Base-by-base conservation (phyloP, 2,113 vertebrate genomes). In the Pao palembangensis region DNA sequence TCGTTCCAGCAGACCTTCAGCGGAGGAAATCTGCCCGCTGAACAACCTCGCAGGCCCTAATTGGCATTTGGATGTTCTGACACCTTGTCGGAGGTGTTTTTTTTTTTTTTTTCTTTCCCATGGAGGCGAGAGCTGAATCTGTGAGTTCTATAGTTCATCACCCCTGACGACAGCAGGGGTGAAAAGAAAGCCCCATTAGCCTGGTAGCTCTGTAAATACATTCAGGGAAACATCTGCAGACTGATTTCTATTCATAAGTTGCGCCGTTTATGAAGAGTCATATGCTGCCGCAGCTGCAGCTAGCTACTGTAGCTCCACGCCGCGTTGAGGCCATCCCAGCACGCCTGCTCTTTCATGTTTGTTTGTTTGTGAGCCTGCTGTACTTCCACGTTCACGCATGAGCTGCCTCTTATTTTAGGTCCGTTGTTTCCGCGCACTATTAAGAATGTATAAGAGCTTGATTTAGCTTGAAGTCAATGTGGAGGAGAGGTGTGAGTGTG, bases 371-470 rank as follows among this genome's bases (percentile, higher is more conserved):
- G 31, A 3, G 19, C 34, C 8, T 31, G 53, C 64, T 69, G 53
- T 66, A 64, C 73, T 81, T 81, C 12, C 1, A 71, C 58, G 62
- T 60, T 49, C 18, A 34, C 28, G n/a, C 54, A 63, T 44, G 64
- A 60, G 50, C 51, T 47, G 14, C 67, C 47, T 50, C 6, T n/a
- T 19, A 2, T 7, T 41, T 55, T 65, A 73, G 51, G 47, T 12
- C 18, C 47, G 47, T 18, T 57, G 58, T 61, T 61, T 77, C 67
- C 7, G 0, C 48, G 42, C 19, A 6, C 5, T 25, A 85, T 87
- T 79, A 88, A 87, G 81, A 80, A 84, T 88, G 63, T 54, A 88
- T 83, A 79, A 78, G 64, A 69, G 73, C 55, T 84, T 68, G 1
- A 12, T 38, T 38, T 47, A 47, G 16, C 15, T 47, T 16, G 44